Base-by-base conservation (phyloP, 2,888 invertebrate species). In the Brachyptera risi region DNA sequence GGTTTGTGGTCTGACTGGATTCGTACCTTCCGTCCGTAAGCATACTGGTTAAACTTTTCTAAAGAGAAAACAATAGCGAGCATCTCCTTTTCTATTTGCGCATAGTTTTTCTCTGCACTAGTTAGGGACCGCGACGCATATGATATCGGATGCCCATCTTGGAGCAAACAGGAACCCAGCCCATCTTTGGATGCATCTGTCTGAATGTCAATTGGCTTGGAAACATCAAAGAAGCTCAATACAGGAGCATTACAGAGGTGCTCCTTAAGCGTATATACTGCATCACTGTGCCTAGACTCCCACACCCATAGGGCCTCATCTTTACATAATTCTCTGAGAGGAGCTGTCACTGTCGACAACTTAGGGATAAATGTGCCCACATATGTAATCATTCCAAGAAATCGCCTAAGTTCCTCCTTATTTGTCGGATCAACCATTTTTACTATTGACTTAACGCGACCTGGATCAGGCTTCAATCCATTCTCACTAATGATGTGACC, bases 251-350 rank as follows among this genome's bases (percentile, higher is more conserved):
- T 24, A 42, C 58, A 42, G 15, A 65, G 11, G 11, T 40, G 21
- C 26, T 50, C 13, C 61, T 63, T 61, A n/a, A 63, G 42, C 13
- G 38, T 47, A n/a, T 31, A 19, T 38, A 65, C 56, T 23, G 40
- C 59, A 21, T 56, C 31, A 21, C 47, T 26, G 9, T 63, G 62
- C 11, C 13, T 21, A 11, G 37, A n/a, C n/a, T 54, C 19, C 61
- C 58, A 51, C 11, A 23, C n/a, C 26, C 40, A 62, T 13, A 49
- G 17, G 24, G 17, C 27, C n/a, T 15, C 42, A 15, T 60, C 37
- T 50, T 57, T 60, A 7, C 60, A 13, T n/a, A 64, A 51, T 26
- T 51, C 58, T 21, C 60, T 50, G 19, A 65, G 38, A n/a, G 51
- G 60, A 15, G 62, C 54, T 7, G 60, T 63, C 2, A 61, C 2